These are phyloP conservation scores for Ceuthmochares aereus DNA, from an alignment of 2,113 vertebrate genomes.

Conservation along the genomic window DNA sequence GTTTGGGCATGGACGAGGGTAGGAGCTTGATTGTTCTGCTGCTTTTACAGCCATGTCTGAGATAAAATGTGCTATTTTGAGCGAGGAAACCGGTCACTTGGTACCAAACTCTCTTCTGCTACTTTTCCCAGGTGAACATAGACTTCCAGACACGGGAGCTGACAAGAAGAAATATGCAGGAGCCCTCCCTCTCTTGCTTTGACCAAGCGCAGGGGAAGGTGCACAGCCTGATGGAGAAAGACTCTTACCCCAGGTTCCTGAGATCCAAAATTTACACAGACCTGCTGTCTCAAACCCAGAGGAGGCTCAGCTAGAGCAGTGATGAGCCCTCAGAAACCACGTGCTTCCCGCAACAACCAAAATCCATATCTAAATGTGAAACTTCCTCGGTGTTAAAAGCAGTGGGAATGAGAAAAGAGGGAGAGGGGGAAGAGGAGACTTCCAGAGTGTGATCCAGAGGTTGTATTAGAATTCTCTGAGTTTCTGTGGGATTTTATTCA, in stretches of 20 bases:
- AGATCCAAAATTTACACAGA: constrained; percentile 97
- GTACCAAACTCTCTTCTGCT: constrained; percentile 34
- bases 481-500: constrained; percentile 15
- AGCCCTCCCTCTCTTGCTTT: constrained; percentile 88
- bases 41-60: not conserved
- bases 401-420: constrained; percentile 21
- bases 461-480: not conserved
- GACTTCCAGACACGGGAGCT: constrained; percentile 92
- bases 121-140: constrained; percentile 87
- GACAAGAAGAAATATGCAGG: constrained; percentile 89
- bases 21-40: not conserved
- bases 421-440: constrained; percentile 6
- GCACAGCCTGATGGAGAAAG: constrained; percentile 97
- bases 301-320: constrained; percentile 86
- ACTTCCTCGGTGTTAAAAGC: constrained; percentile 43
- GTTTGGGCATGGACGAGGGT: fast-evolving
- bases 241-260: constrained; percentile 96
- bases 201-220: constrained; percentile 92
- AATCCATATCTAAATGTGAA: constrained; percentile 72
- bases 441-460: not conserved
- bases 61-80: not conserved
- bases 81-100: not conserved
- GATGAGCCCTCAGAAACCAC: constrained; percentile 30
- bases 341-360: constrained; percentile 59
- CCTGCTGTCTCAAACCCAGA: constrained; percentile 90